Conservation (phyloP, 2,113 vertebrate genomes). For the Zosterops pallidus region DNA sequence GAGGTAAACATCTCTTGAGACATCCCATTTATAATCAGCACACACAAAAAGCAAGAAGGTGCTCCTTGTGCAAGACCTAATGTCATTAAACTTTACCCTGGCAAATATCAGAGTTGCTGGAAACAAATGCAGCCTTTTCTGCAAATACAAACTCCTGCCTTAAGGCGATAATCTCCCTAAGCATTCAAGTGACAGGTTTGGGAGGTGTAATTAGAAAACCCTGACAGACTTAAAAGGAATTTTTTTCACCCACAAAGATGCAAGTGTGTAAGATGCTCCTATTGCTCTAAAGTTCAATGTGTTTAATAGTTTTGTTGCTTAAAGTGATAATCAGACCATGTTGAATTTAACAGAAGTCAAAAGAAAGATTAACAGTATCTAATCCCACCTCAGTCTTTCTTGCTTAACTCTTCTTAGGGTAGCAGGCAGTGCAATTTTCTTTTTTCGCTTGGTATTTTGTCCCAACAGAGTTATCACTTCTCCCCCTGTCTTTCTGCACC, state of each 20-base stretch:
- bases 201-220: neutral
- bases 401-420: neutral
- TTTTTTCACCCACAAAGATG: neutral
- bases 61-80: neutral
- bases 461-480: neutral
- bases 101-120: neutral
- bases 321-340: neutral
- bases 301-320: neutral
- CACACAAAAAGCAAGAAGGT: neutral
- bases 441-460: neutral
- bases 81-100: constrained; percentile 9
- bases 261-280: neutral
- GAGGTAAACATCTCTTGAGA: neutral
- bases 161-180: neutral
- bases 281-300: fast-evolving
- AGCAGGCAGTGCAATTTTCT: neutral
- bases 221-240: neutral
- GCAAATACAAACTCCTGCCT: neutral
- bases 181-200: fast-evolving
- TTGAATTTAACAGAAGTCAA: neutral
- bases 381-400: neutral
- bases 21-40: neutral
- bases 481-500: neutral
- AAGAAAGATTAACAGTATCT: neutral
- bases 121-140: neutral